Conservation (phyloP, 92 coral and sea anemone genomes). For the Porites divaricata region DNA sequence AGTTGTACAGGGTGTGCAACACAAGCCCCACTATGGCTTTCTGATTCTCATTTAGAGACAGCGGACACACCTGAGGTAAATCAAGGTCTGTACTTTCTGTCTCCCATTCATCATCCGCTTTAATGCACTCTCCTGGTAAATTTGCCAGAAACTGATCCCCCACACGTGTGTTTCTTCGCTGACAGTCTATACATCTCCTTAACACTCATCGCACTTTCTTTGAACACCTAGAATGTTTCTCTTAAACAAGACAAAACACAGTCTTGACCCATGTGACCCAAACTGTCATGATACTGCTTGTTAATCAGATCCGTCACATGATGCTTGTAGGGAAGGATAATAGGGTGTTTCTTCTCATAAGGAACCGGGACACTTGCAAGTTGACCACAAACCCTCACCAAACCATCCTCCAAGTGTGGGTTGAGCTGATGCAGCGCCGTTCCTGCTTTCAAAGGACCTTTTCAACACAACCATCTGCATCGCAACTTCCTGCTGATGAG, state of each 20-base stretch:
- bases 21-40: too few relatives aligned
- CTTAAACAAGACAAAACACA: constrained; percentile 5
- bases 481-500: neutral
- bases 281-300: neutral
- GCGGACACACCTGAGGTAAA: too few relatives aligned
- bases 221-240: constrained; percentile 53
- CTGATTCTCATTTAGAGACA: too few relatives aligned
- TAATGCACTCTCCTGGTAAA: too few relatives aligned
- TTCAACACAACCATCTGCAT: neutral
- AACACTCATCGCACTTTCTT: constrained; percentile 60
- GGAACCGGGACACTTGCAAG: neutral
- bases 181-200: constrained; percentile 56
- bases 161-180: constrained; percentile 23
- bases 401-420: neutral
- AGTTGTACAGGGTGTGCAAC: too few relatives aligned
- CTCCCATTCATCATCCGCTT: too few relatives aligned
- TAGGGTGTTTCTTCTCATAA: constrained; percentile 3
- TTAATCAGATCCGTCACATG: neutral
- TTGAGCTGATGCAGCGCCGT: neutral
- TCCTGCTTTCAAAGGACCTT: neutral
- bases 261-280: neutral
- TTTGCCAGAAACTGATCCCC: neutral
- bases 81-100: too few relatives aligned
- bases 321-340: constrained; percentile 2
- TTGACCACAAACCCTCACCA: neutral